A percentile compares a stretch with the other conserved stretches of the same genome.
These are phyloP conservation scores for Merluccius polli DNA, from an alignment of 2,797 vertebrate genomes.

Conservation along the genomic window DNA sequence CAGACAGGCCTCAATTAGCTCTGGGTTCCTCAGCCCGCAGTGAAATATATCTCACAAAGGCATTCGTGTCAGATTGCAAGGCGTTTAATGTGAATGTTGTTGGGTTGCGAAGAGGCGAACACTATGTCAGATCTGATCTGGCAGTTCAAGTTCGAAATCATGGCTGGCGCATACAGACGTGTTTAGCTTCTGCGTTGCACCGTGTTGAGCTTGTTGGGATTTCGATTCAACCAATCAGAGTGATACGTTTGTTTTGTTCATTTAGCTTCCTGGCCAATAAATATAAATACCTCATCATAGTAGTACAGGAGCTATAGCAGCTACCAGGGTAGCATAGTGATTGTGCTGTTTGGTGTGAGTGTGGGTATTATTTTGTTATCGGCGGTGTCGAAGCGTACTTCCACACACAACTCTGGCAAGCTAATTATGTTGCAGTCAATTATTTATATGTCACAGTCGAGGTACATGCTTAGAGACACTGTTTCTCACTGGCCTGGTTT, in stretches of 20 bases:
- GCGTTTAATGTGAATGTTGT: neutral
- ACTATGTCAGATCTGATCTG: neutral
- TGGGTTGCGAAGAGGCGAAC: neutral
- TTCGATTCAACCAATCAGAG: neutral
- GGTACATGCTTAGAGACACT: constrained; percentile 47
- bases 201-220: neutral
- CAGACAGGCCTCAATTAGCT: constrained; percentile 63
- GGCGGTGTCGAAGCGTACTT: constrained; percentile 54
- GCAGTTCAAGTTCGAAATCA: neutral
- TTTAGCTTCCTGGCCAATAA: neutral
- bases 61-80: neutral
- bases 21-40: constrained; percentile 52
- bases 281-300: neutral
- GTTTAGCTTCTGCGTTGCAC: too few relatives aligned
- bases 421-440: constrained; percentile 74
- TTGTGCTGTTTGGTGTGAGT: neutral
- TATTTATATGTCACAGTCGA: constrained; percentile 64
- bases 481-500: constrained; percentile 49
- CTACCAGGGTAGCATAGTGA: neutral
- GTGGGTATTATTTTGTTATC: constrained; percentile 29
- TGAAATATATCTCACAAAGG: constrained; percentile 1
- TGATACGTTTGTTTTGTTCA: neutral
- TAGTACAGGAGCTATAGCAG: neutral
- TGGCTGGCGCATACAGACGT: neutral
- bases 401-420: constrained; percentile 58